phyloP scores from a whole-genome alignment of 2,888 invertebrate genomes.

The Tenthredo distinguenda region DNA sequence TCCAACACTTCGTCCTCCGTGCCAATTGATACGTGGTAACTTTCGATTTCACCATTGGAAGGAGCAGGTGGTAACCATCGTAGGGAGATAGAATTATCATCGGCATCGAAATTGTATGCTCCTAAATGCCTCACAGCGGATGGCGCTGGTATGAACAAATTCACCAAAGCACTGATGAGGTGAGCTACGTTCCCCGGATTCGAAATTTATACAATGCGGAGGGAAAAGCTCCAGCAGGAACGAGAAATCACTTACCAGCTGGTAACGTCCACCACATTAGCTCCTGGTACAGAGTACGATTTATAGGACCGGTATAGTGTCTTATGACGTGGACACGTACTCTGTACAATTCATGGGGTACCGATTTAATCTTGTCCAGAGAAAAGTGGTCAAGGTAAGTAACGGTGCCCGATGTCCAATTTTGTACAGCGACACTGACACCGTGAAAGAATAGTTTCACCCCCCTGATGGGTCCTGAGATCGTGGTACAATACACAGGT shows the following conservation, averaged over 20 bases:
- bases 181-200: not conserved
- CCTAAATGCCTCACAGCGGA: conserved; percentile 54
- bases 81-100: conserved; percentile 59
- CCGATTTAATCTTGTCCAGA: not conserved
- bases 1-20: not conserved
- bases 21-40: conserved; percentile 57
- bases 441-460: not conserved
- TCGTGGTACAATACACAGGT: not conserved
- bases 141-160: conserved; percentile 8
- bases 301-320: not conserved
- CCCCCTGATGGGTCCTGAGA: not conserved
- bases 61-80: conserved; percentile 67
- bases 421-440: not conserved
- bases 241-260: not conserved
- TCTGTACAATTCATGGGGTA: not conserved
- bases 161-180: conserved; percentile 32
- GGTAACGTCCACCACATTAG: not conserved
- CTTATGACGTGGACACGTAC: not conserved
- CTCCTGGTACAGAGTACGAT: not conserved
- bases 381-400: not conserved
- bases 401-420: not conserved
- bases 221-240: not conserved
- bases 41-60: conserved; percentile 64
- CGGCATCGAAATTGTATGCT: conserved; percentile 58
- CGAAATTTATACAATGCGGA: no score